Evolutionary conservation across 1,140 invertebrate genomes (phyloP), one percentile per base, ranked within the genome.

Genomic region (Drosophila nebulosa): DNA sequence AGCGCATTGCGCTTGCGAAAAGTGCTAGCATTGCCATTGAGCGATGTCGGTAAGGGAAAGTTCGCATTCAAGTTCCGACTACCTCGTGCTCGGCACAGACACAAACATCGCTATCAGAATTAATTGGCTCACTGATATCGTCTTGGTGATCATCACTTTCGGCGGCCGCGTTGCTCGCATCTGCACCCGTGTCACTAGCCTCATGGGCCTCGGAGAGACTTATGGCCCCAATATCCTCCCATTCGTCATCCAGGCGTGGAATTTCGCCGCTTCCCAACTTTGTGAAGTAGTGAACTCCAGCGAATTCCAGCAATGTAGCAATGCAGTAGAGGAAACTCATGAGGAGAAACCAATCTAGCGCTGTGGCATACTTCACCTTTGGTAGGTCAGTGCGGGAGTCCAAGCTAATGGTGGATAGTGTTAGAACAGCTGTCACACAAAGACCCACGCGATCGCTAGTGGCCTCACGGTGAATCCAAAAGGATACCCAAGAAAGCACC

Each of bases 391-490:
- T 97, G 42, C 97, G 93, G 0, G 96, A 97, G 91, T 98, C 98
- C 53, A 98, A 92, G 78, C 96, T 97, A 69, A 98, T 98, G 3
- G 97, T 98, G 0, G 96, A 97, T 2, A 98, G 93, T 0, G 97
- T 98, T 42, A 98, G 92, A 5, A 99, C 97, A 0, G 97, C 97
- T 0, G 97, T 98, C 5, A 98, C 97, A 18, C 97, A 97, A 26
- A 94, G 90, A 1, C 94, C 94, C 0, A 95, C 94, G 2, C 94
- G 92, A 74, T 95, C 94, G 67, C 95, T 95, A 0, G 97, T 98
- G 0, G 98, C 98, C 92, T 99, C 98, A 22, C 97, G 93, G 92
- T 99, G 97, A 77, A 98, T 97, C 97, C 97, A 99, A 91, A 99
- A 99, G 0, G 97, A 98, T 0, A 99, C 97, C 97, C 97, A 99